Base-by-base conservation (phyloP, 2,888 invertebrate genomes). In the Polydrusus cervinus region DNA sequence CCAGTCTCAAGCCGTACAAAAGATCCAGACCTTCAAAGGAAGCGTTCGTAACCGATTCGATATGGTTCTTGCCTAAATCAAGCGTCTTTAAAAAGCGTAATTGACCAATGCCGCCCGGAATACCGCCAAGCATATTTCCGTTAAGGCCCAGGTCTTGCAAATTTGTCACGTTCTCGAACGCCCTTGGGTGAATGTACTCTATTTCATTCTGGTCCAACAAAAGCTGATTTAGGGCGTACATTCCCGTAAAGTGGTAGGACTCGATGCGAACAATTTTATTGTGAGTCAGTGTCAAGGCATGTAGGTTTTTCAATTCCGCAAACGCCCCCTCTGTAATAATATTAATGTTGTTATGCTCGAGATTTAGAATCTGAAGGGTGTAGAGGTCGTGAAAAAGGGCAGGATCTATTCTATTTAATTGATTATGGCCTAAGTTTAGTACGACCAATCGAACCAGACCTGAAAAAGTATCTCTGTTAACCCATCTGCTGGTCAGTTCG, bases 11-110 rank as follows among this genome's bases (percentile, higher is more conserved):
- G 14, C 94, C 93, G 83, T 92, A 92, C 53, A 97, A 89, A 81
- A 93, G 91, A 82, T 92, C 91, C 79, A 96, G 88, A 6, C 94
- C 94, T 83, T 91, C 90, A 82, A 96, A 94, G 65, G 93, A 92
- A 74, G 91, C 89, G 83, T 93, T 92, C 73, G 90, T 90, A 71
- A 97, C 90, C 79, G 89, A 89, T 79, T 92, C 90, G 83, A 97
- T 93, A 83, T 90, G 90, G 87, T 96, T 97, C 88, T 94, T 94
- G 61, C 94, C 94, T 81, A 96, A 89, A 87, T 95, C 94, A 75
- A 96, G 88, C 34, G 93, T 93, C 84, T 93, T 93, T 82, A 96
- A 88, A 82, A 92, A 91, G 80, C 90, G 88, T 78, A 95, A 88
- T 80, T 91, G 91, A 80, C 91, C 91, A 77, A 94, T 90, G 51